A percentile compares a stretch with the other conserved stretches of the same genome.
These are phyloP conservation scores for Myioborus miniatus DNA, from an alignment of 2,797 vertebrate species.

Conservation along the genomic window DNA sequence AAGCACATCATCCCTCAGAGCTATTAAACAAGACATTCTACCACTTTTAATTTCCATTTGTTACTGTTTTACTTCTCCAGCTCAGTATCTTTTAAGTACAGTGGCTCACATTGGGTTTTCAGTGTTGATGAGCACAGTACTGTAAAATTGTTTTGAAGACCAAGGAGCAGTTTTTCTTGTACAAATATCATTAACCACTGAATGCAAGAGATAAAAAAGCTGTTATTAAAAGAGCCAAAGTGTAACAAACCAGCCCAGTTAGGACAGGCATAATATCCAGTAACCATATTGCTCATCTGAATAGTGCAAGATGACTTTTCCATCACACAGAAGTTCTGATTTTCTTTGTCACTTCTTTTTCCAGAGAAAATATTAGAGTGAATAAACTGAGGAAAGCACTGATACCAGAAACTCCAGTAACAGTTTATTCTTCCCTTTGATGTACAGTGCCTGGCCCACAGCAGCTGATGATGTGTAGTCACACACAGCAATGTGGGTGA, in stretches of 20 bases:
- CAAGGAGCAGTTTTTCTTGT: not conserved
- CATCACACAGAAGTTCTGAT: not conserved
- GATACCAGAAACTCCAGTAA: not conserved
- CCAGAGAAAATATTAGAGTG: not conserved
- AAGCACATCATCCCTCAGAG: not conserved
- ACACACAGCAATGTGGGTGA: not conserved
- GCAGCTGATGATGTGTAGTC: not conserved
- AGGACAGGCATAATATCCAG: not conserved
- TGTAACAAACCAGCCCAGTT: not conserved
- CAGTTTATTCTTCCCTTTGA: not conserved
- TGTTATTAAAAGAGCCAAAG: not conserved
- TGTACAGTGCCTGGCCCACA: not conserved
- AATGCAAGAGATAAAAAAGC: not conserved
- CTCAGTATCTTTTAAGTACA: not conserved
- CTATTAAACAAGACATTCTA: slow-evolving; percentile 4
- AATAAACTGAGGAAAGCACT: not conserved
- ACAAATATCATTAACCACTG: not conserved
- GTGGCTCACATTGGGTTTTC: not conserved
- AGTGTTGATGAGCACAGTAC: not conserved
- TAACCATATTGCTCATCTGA: not conserved
- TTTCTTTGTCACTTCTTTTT: not conserved
- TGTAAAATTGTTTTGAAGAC: not conserved
- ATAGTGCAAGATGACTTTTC: not conserved
- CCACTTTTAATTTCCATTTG: slow-evolving; percentile 18
- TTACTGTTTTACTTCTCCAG: slow-evolving; percentile 16